A percentile compares a stretch with the other conserved stretches of the same genome.
phyloP scores from a whole-genome alignment of 2,888 invertebrate genomes.

The Barypeithes pellucidus region DNA sequence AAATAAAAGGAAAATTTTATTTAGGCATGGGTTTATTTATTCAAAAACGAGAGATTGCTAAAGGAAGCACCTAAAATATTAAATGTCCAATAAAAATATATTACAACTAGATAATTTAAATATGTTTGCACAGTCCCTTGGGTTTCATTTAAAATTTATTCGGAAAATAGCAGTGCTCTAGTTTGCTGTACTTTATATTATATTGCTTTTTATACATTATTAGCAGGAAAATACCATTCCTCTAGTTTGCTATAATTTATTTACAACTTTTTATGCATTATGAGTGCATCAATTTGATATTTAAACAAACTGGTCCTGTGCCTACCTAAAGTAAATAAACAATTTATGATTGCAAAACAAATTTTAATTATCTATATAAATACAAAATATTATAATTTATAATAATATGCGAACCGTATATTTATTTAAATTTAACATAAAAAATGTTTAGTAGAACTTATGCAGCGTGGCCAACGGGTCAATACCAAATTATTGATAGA shows the following conservation, averaged over 20 bases:
- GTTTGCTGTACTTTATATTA: slow-evolving; percentile 9
- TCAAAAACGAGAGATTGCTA: slow-evolving; percentile 32
- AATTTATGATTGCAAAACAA: too few species aligned
- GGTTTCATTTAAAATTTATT: slow-evolving; percentile 44
- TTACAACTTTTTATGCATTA: background rate
- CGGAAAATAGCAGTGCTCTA: slow-evolving; percentile 37
- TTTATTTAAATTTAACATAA: too few species aligned
- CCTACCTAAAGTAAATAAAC: too few species aligned
- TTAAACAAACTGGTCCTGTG: too few species aligned
- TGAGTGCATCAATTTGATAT: too few species aligned
- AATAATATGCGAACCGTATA: too few species aligned
- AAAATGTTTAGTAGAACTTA: too few species aligned
- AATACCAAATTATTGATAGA: too few species aligned
- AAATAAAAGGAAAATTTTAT: slow-evolving; percentile 41
- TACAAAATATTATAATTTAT: too few species aligned
- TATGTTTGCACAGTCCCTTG: slow-evolving; percentile 32
- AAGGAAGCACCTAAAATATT: slow-evolving; percentile 44
- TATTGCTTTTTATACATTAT: slow-evolving; percentile 9
- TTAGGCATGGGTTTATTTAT: slow-evolving; percentile 47
- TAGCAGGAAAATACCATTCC: slow-evolving; percentile 36
- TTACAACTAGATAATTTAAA: slow-evolving; percentile 48
- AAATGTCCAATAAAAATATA: slow-evolving; percentile 48
- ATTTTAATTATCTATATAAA: too few species aligned
- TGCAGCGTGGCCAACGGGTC: too few species aligned
- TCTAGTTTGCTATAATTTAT: slow-evolving; percentile 22